Evolutionary conservation across 2,888 invertebrate species (phyloP), one percentile per base, ranked within the genome.

Genomic region (Melipona bicolor): DNA sequence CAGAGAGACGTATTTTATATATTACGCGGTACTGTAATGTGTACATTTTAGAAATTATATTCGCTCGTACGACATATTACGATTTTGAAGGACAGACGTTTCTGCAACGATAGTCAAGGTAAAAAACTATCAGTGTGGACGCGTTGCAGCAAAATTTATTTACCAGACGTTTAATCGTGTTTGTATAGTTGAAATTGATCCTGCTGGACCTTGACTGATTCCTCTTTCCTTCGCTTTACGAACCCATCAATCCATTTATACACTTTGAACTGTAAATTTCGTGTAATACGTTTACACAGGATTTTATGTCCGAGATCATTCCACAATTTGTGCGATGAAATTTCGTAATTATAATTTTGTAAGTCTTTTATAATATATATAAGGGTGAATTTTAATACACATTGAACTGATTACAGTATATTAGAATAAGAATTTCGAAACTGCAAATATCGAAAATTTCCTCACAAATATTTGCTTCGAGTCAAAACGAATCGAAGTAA

Each of bases 111-210:
- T n/a, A 65, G 52, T 24, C 74, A 54, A 65, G 64, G 65, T 24
- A 19, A 19, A 19, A 65, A 19, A 19, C 36, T 65, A 64, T 54
- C 54, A 65, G 54, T 74, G 65, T 74, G 36, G n/a, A 65, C 24
- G 24, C 19, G 19, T 36, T 27, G 50, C 19, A 74, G 62, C 43
- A 0, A 43, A 9, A 43, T 49, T 64, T 65, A 65, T 74, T 54
- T 74, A 43, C 72, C 73, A 21, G 27, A 59, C 54, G 50, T 69
- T 77, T 70, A 65, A 36, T 65, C 19, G 15, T 54, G 74, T 74
- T 74, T 74, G n/a, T 65, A 11, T 27, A 27, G 27, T 49, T 21
- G 3, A 49, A 61, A 61, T 72, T 72, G 72, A 49, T 72, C 21
- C 21, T 21, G 27, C 24, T 4, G 6, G 52, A 27, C 52, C 54